phyloP scores from a whole-genome alignment of 2,113 vertebrate species.

The Setophaga petechia region DNA sequence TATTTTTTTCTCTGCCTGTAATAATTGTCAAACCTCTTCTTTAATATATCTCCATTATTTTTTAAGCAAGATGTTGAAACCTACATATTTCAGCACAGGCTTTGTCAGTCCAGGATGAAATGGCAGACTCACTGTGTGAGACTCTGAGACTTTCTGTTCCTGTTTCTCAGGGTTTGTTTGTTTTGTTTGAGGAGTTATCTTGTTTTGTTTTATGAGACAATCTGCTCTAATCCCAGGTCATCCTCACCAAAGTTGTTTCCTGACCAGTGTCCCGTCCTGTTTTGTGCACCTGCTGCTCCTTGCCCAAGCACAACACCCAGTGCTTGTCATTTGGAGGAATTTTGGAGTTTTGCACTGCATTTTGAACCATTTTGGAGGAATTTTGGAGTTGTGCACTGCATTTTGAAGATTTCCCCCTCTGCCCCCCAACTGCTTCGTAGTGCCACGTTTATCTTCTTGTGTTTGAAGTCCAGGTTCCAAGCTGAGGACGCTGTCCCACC shows the following conservation, averaged over 20 bases:
- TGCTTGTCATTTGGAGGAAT: not conserved
- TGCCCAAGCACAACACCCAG: accelerated
- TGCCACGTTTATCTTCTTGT: not conserved
- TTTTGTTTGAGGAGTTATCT: not conserved
- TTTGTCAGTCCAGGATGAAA: not conserved
- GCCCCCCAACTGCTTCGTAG: accelerated
- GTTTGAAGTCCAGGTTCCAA: not conserved
- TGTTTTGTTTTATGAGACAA: not conserved
- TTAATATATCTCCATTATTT: not conserved
- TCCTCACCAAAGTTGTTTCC: not conserved
- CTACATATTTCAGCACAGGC: accelerated
- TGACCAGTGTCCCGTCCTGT: not conserved
- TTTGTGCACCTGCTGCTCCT: not conserved
- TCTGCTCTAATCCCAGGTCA: not conserved
- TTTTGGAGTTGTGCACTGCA: not conserved
- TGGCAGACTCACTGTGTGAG: not conserved
- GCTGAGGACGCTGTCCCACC: not conserved
- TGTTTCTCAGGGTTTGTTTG: not conserved
- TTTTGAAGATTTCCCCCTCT: not conserved
- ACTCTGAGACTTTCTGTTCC: not conserved
- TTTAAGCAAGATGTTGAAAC: not conserved
- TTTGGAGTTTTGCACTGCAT: not conserved
- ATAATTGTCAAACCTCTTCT: not conserved
- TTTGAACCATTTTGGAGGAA: not conserved
- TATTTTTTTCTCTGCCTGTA: not conserved